Evolutionary conservation across 1,140 invertebrate species (phyloP), one percentile per base, ranked within the genome.

Genomic region (Ceratosolen solmsi): DNA sequence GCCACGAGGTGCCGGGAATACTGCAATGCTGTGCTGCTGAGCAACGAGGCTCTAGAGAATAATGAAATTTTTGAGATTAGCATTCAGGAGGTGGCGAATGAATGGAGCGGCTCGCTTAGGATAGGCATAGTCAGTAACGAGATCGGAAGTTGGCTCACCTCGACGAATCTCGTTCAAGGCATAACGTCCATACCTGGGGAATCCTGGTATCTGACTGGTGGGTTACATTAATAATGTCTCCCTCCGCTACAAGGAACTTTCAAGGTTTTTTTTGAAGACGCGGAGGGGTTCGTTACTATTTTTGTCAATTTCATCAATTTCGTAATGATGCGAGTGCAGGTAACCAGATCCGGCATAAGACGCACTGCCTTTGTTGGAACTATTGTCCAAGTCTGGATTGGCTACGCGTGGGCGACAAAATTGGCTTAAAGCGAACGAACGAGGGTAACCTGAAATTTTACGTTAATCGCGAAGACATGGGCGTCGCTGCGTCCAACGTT

Each of bases 381-480:
- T 96, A 93, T 85, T 93, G 95, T 82, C 95, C 95, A 0, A 96
- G 94, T 77, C 92, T 97, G 72, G 95, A 96, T 84, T 96, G 96
- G 94, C 87, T 98, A 9, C 92, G 95, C 36, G 92, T 94, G 2
- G 96, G 96, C 0, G 96, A 95, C 88, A 93, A 94, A 74, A 92
- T 96, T 22, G 94, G 95, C 1, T 85, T 95, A 20, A 94, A 95
- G 85, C 92, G 92, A 85, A 94, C 92, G 22, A 91, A 90, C 73
- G 94, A 94, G 82, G 92, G 90, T 7, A 92, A 92, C 51, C 91
- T 95, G 0, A 93, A 94, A 68, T 92, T 94, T 71, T 92, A 92
- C 80, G 91, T 98, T 1, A 97, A 98, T 89, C 95, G 96, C 0
- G 95, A 96, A 90, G 96, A 97, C 86, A 93, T 97, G 88, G 95